Conservation (phyloP, 1,140 invertebrate genomes). For the Pseudomyrmex concolor region DNA sequence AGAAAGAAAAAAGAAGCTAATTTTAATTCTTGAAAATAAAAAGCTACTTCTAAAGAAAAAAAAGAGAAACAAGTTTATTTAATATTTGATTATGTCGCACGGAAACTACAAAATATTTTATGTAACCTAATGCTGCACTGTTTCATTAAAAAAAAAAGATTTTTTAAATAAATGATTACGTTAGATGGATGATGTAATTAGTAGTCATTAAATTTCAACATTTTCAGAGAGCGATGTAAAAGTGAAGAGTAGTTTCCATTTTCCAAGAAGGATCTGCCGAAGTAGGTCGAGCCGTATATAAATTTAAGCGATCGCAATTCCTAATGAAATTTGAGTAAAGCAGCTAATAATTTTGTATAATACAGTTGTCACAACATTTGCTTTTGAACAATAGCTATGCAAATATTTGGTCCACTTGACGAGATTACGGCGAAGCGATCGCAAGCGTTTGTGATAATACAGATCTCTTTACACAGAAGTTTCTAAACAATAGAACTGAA, state of each 20-base stretch:
- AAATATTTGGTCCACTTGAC: conserved; percentile 40
- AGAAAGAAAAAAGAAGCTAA: too few species aligned
- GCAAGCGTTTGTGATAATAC: neutral
- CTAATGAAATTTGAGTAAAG: conserved; percentile 29
- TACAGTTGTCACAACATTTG: conserved; percentile 3
- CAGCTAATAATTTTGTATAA: conserved; percentile 18
- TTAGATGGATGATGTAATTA: neutral
- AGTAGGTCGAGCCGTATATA: conserved; percentile 15
- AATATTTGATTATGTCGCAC: neutral
- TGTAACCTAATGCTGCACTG: neutral
- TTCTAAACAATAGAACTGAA: too few species aligned
- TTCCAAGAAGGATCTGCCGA: neutral
- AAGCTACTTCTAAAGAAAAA: too few species aligned
- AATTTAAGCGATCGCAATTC: conserved; percentile 23
- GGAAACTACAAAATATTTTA: neutral
- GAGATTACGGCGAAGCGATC: neutral
- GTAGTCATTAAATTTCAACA: conserved; percentile 2
- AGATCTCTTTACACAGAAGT: too few species aligned
- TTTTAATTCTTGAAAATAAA: too few species aligned
- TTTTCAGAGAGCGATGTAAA: conserved; percentile 13
- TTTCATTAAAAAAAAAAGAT: neutral
- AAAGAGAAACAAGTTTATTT: neutral
- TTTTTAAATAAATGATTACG: neutral
- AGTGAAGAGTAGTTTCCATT: conserved; percentile 16
- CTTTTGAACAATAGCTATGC: conserved; percentile 10